phyloP scores from a whole-genome alignment of 2,888 invertebrate genomes.

The Eumacrocentrus americanus region DNA sequence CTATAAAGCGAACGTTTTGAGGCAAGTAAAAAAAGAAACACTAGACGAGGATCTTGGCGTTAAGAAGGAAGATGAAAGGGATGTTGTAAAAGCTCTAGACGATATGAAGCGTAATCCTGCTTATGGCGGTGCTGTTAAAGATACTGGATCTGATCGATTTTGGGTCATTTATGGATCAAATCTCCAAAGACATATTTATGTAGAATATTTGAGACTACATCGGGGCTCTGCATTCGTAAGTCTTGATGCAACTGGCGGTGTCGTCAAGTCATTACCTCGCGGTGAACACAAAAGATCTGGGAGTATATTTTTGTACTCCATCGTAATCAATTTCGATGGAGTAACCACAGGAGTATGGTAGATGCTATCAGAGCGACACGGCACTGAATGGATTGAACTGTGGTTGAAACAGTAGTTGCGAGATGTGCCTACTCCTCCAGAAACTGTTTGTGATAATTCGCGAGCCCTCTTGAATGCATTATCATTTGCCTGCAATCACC shows the following conservation, averaged over 20 bases:
- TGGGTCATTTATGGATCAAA: conserved; percentile 25
- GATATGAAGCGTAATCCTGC: conserved; percentile 6
- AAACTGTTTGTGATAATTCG: conserved; percentile 27
- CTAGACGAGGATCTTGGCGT: conserved; percentile 18
- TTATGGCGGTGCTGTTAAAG: conserved; percentile 23
- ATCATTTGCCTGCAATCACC: conserved; percentile 32
- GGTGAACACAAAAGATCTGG: conserved; percentile 17
- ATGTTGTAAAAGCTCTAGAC: conserved; percentile 23
- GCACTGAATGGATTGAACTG: conserved; percentile 27
- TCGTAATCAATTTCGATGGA: conserved; percentile 24
- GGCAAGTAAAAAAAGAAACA: conserved; percentile 16
- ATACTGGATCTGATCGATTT: conserved; percentile 22
- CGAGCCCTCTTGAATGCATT: conserved; percentile 28
- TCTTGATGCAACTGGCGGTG: conserved; percentile 29
- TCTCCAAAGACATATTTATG: conserved; percentile 25
- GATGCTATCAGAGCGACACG: conserved; percentile 16
- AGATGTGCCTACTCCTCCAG: conserved; percentile 24
- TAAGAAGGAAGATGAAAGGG: conserved; percentile 18
- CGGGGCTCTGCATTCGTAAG: conserved; percentile 11
- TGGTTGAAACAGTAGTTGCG: conserved; percentile 26
- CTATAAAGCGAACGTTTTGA: conserved; percentile 15
- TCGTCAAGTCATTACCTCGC: conserved; percentile 20
- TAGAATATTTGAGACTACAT: conserved; percentile 16
- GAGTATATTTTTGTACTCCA: conserved; percentile 31
- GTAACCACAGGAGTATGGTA: conserved; percentile 28